Evolutionary conservation across 2,888 invertebrate genomes (phyloP).

Genomic region (Ornithoptera alexandrae): DNA sequence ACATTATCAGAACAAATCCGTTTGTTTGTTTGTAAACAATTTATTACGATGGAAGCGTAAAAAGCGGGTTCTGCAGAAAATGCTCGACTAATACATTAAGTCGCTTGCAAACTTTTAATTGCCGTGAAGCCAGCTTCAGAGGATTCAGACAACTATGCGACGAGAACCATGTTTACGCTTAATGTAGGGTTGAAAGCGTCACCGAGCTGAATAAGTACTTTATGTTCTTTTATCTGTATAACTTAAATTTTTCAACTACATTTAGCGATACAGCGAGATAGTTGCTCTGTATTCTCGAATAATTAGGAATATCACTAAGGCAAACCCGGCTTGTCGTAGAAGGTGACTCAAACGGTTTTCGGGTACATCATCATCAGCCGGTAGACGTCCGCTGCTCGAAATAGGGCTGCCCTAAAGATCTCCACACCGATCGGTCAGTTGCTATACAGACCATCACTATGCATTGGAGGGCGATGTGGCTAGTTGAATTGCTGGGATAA

Average conservation of each 20-base stretch:
- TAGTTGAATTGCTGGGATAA: too few species aligned
- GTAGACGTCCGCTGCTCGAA: too few species aligned
- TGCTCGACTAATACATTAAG: slow-evolving; percentile 6
- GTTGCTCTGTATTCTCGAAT: too few species aligned
- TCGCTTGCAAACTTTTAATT: slow-evolving; percentile 21
- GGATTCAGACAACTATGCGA: slow-evolving; percentile 9
- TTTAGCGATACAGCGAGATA: not conserved
- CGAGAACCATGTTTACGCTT: slow-evolving; percentile 15
- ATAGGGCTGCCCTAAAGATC: too few species aligned
- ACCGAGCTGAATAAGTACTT: not conserved
- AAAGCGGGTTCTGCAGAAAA: slow-evolving; percentile 1
- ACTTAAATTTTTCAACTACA: not conserved
- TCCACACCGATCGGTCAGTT: too few species aligned
- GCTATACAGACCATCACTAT: too few species aligned
- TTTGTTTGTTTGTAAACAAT: not conserved
- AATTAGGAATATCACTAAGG: too few species aligned
- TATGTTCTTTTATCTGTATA: not conserved
- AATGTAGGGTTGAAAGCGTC: slow-evolving; percentile 15
- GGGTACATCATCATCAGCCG: too few species aligned
- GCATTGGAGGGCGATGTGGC: too few species aligned
- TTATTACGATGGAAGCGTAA: not conserved
- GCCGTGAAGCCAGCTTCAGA: slow-evolving; percentile 12
- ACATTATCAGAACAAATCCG: too few species aligned
- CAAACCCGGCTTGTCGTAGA: too few species aligned
- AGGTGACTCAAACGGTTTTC: too few species aligned